Evolutionary conservation across 2,113 vertebrate genomes (phyloP).

Genomic region (Turdus rufiventris): DNA sequence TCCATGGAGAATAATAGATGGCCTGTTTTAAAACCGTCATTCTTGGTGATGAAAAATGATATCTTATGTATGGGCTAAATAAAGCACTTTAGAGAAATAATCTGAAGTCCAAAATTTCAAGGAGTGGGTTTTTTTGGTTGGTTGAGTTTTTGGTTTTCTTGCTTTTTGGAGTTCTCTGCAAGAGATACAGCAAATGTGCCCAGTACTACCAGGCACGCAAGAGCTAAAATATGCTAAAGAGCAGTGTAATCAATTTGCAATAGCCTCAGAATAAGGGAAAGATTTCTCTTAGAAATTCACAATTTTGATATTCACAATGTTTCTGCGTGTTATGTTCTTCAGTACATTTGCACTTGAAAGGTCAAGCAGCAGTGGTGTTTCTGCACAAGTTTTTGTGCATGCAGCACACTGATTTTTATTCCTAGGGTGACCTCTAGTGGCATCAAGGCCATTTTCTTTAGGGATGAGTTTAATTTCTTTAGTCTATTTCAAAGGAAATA

Average conservation of each 20-base stretch:
- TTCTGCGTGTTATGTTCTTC: not conserved
- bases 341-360: not conserved
- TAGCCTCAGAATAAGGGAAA: not conserved
- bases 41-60: not conserved
- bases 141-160: too few species aligned
- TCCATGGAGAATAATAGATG: not conserved
- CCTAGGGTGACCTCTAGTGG: conserved; percentile 63
- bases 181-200: not conserved
- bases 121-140: not conserved
- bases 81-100: not conserved
- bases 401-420: not conserved
- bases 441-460: not conserved
- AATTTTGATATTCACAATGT: not conserved
- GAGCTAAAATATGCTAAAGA: not conserved
- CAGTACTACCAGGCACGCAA: not conserved
- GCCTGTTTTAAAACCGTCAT: not conserved
- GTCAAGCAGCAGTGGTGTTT: not conserved
- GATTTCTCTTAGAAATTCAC: not conserved
- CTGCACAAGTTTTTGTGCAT: not conserved
- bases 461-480: not conserved
- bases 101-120: not conserved
- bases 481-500: not conserved
- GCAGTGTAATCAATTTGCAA: not conserved
- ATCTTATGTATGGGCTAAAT: not conserved
- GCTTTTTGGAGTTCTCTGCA: not conserved